phyloP scores from a whole-genome alignment of 2,888 invertebrate genomes.

The Aphelenchoides bicaudatus region DNA sequence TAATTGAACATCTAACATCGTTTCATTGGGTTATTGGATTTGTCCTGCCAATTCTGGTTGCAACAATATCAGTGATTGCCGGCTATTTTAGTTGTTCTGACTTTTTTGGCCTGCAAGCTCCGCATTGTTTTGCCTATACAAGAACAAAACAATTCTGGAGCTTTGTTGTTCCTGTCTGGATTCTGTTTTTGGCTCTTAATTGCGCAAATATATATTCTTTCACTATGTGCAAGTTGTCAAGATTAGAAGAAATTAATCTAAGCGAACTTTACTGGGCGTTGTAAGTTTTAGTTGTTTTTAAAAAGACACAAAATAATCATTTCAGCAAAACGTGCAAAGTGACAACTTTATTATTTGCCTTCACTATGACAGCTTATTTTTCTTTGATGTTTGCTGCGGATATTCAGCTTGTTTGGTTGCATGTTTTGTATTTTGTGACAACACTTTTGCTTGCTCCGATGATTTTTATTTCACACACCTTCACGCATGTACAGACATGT shows the following conservation, averaged over 20 bases:
- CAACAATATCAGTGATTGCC: conserved; percentile 5
- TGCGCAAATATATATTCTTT: conserved; percentile 9
- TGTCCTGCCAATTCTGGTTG: neutral
- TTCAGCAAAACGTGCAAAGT: conserved; percentile 15
- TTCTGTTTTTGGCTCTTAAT: neutral
- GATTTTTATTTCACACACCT: conserved; percentile 17
- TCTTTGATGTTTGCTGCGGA: conserved; percentile 19
- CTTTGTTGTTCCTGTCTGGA: conserved; percentile 19
- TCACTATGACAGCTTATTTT: neutral
- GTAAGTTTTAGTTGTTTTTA: conserved; percentile 7
- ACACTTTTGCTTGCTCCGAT: conserved; percentile 9
- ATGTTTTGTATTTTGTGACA: conserved; percentile 7
- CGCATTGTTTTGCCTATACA: conserved; percentile 17
- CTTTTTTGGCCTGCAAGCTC: conserved; percentile 12
- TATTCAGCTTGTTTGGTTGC: conserved; percentile 17
- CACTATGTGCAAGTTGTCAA: conserved; percentile 17
- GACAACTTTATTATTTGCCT: conserved; percentile 6
- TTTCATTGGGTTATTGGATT: conserved; percentile 13
- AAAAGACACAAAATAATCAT: neutral
- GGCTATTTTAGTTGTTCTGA: conserved; percentile 13
- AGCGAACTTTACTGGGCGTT: conserved; percentile 17
- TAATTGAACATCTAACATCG: neutral
- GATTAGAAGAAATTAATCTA: conserved; percentile 7
- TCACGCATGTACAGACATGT: conserved; percentile 15
- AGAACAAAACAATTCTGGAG: conserved; percentile 16